These are phyloP conservation scores for Agonopterix arenella DNA, from an alignment of 2,888 invertebrate species.

Conservation along the genomic window DNA sequence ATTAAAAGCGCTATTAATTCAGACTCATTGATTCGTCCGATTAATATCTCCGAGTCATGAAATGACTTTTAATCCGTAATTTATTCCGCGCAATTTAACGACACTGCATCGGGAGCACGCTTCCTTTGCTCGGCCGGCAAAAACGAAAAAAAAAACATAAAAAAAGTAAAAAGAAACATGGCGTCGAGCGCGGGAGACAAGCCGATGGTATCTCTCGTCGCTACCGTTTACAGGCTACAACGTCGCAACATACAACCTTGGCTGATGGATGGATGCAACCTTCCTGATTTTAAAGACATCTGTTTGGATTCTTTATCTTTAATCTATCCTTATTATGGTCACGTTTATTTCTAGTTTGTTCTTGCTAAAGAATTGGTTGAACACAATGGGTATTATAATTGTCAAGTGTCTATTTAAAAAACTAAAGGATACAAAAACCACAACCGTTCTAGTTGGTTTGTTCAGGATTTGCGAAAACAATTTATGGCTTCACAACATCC, in stretches of 20 bases:
- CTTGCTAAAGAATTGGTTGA: too few species aligned
- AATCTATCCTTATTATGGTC: background rate
- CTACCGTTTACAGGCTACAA: conserved; percentile 44
- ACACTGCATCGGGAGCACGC: conserved; percentile 8
- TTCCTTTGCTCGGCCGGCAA: conserved; percentile 14
- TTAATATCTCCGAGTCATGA: conserved; percentile 7
- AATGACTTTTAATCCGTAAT: conserved; percentile 16
- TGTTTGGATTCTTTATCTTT: conserved; percentile 2
- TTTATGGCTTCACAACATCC: conserved; percentile 6
- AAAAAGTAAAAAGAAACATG: conserved; percentile 17
- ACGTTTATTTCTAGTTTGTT: too few species aligned
- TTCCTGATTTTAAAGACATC: conserved; percentile 10
- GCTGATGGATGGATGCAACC: conserved; percentile 20
- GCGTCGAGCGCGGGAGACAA: conserved; percentile 29
- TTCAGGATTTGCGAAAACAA: background rate
- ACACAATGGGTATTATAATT: background rate
- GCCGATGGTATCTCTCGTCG: conserved; percentile 36
- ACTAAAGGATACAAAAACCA: too few species aligned
- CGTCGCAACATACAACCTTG: conserved; percentile 16
- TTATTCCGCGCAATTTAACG: conserved; percentile 28
- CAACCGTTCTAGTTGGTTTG: too few species aligned
- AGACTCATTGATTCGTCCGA: background rate
- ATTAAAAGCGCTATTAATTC: too few species aligned
- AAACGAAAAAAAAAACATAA: conserved; percentile 22
- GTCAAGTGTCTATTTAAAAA: background rate